A percentile compares a stretch with the other conserved stretches of the same genome.
Conservation (phyloP, 2,113 vertebrate genomes). For the Melanotaenia duboulayi region DNA sequence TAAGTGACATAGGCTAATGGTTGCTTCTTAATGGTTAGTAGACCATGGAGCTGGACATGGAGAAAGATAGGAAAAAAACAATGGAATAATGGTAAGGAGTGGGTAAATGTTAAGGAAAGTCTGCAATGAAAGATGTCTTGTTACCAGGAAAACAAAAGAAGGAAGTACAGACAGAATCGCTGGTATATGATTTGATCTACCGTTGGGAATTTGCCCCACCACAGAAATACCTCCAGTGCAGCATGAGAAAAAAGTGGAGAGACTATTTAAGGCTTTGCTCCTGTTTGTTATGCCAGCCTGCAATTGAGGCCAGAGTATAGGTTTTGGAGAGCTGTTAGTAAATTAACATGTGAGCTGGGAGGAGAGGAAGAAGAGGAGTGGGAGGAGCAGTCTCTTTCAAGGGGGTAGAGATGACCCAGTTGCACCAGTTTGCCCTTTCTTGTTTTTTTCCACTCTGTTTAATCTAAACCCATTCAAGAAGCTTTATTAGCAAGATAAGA, state of each 20-base stretch:
- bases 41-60: conserved; percentile 64
- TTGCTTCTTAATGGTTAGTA: conserved; percentile 63
- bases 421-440: conserved; percentile 45
- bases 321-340: conserved; percentile 56
- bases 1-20: conserved; percentile 54
- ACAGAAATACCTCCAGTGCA: conserved; percentile 45
- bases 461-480: conserved; percentile 65
- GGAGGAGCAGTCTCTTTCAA: conserved; percentile 15
- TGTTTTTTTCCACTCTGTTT: conserved; percentile 27
- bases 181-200: conserved; percentile 43
- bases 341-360: conserved; percentile 61
- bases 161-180: conserved; percentile 47
- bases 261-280: conserved; percentile 51
- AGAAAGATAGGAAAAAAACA: not conserved
- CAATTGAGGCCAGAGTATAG: conserved; percentile 42
- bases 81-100: conserved; percentile 9
- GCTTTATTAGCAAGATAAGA: conserved; percentile 67
- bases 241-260: conserved; percentile 30
- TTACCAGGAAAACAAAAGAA: conserved; percentile 28
- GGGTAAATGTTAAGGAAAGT: conserved; percentile 23
- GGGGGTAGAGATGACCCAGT: conserved; percentile 13
- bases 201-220: conserved; percentile 37
- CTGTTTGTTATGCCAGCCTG: conserved; percentile 66
- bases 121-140: conserved; percentile 5
- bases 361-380: conserved; percentile 9